Percentiles rank a stretch among this genome's conserved stretches.
Conservation (phyloP, 2,113 vertebrate species). For the Pantherophis guttatus region DNA sequence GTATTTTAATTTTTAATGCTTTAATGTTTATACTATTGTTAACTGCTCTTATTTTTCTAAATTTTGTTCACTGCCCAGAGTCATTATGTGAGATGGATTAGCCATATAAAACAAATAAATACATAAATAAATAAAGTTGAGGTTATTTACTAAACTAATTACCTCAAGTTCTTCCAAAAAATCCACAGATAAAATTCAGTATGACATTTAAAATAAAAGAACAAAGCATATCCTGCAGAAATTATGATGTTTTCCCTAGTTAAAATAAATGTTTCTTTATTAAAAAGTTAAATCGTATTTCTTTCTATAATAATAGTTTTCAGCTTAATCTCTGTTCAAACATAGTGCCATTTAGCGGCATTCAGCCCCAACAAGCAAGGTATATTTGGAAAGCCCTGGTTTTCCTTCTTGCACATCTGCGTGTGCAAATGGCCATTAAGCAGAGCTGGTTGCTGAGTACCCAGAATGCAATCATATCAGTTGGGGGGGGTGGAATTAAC, state of each 20-base stretch:
- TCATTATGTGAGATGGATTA: neutral
- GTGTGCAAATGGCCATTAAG: neutral
- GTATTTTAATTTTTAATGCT: neutral
- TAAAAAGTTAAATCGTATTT: neutral
- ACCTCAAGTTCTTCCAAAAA: neutral
- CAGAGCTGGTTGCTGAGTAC: neutral
- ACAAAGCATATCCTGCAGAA: neutral
- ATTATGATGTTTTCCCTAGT: neutral
- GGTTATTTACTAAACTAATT: neutral
- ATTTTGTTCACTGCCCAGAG: neutral
- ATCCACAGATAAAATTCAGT: neutral
- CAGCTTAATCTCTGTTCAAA: neutral
- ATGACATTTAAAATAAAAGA: neutral
- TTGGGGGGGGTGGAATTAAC: neutral
- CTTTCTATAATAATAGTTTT: neutral
- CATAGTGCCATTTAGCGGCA: neutral
- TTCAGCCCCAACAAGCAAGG: neutral
- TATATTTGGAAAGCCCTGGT: neutral
- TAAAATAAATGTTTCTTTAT: neutral
- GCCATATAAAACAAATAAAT: neutral
- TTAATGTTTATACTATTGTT: neutral
- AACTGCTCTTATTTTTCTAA: neutral
- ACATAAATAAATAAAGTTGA: neutral
- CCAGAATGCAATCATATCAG: neutral
- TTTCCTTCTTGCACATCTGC: neutral